Evolutionary conservation across 1,140 invertebrate species (phyloP), one percentile per base, ranked within the genome.

Genomic region (Phortica variegata): DNA sequence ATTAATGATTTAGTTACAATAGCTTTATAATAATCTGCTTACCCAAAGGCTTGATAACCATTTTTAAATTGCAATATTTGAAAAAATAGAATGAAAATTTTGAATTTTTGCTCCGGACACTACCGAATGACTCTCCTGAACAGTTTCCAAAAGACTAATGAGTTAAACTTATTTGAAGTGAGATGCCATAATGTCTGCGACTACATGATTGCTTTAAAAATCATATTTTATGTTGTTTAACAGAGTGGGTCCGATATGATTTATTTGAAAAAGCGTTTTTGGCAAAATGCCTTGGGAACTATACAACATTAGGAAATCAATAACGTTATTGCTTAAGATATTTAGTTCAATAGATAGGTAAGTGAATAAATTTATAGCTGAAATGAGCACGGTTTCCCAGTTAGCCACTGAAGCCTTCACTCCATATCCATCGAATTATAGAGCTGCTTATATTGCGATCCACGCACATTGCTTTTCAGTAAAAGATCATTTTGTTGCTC

Each of bases 401-500:
- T n/a, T n/a, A n/a, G n/a, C n/a, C n/a, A n/a, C n/a, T n/a, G n/a
- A n/a, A n/a, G n/a, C n/a, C n/a, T n/a, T 54, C 56, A 73, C 45
- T 73, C 70, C 33, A 57, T 47, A 26, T 74, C 71, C 49, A 74
- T 60, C 8, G 72, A 58, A 47, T 74, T 75, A 23, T 75, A 74
- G 0, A 75, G 55, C 37, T 73, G 59, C 32, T 68, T 74, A 47
- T 75, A 75, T 5, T 61, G 56, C 4, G 65, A 62, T 18, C 58
- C 60, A 15, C 47, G 57, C 17, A 61, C 65, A 51, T 57, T 71
- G 23, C 34, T 61, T 15, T 65, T 55, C 10, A 75, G 54, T 3
- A 75, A 26, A 43, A 75, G 40, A 49, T 74, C 60, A 47, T 70
- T 70, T 10, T 62, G 56, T 13, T 68, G 59, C 18, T 70, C 65